Conservation (phyloP, 2,888 invertebrate genomes). For the Reticulitermes lucifugus region DNA sequence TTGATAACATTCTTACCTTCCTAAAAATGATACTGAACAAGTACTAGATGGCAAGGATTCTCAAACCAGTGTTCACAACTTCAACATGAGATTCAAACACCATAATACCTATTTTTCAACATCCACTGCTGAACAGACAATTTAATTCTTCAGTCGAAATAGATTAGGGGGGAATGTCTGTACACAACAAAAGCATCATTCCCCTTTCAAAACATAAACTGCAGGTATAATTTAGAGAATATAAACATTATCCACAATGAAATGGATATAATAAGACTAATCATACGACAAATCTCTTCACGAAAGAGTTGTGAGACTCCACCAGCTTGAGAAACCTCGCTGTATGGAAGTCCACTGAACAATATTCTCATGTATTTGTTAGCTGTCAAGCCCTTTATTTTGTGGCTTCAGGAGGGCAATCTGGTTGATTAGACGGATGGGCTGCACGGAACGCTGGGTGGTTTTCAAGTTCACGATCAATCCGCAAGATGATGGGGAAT, state of each 20-base stretch:
- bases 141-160: neutral
- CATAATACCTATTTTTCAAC: neutral
- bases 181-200: slow-evolving; percentile 13
- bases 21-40: slow-evolving; percentile 39
- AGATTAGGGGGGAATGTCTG: neutral
- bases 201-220: neutral
- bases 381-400: slow-evolving; percentile 69
- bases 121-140: neutral
- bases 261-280: neutral
- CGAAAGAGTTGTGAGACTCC: slow-evolving; percentile 21
- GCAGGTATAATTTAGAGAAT: slow-evolving; percentile 12
- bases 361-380: slow-evolving; percentile 21
- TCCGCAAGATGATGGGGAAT: slow-evolving; percentile 89
- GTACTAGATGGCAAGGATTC: slow-evolving; percentile 41
- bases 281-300: neutral
- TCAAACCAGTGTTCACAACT: slow-evolving; percentile 31
- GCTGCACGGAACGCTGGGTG: slow-evolving; percentile 93
- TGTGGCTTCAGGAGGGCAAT: slow-evolving; percentile 91
- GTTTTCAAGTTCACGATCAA: slow-evolving; percentile 86
- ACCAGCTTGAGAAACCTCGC: slow-evolving; percentile 36
- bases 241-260: neutral
- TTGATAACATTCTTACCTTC: slow-evolving; percentile 34
- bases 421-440: slow-evolving; percentile 92
- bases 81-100: neutral
- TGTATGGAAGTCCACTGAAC: slow-evolving; percentile 40